Base-by-base conservation (phyloP, 2,113 vertebrate species). In the Choloepus hoffmanni region DNA sequence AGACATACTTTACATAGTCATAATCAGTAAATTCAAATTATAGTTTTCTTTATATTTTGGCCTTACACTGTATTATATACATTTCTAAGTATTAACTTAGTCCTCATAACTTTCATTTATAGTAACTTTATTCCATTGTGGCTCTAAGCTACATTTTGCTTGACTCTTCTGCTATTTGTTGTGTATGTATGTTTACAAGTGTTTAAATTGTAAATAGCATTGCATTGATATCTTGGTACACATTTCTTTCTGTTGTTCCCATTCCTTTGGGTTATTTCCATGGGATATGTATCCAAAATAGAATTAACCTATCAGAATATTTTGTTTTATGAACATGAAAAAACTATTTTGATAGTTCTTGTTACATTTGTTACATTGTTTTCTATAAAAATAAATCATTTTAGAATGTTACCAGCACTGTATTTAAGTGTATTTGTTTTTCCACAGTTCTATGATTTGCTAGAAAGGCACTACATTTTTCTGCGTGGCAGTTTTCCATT, bases 271-370 rank as follows among this genome's bases (percentile, higher is more conserved):
- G 55, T 24, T 55, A 83, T 63, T 94, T 92, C 60, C 36, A n/a
- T 63, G 43, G 33, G 36, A 24, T 83, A 10, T 70, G 13, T 85
- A n/a, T 15, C 13, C 43, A 65, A 84, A 85, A 45, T 76, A 90
- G 55, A 89, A 53, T 73, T 63, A 92, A 40, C 36, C 23, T 10
- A 26, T 53, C 53, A 90, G 58, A 68, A 55, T 92, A 62, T 48
- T 68, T 96, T 88, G 55, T 60, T 72, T 96, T 86, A 73, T 60
- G 55, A 92, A 60, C 18, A 58, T 67, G n/a, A 63, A 74, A 74
- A 6, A 85, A 33, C 7, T 65, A 28, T 83, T 74, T 72, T 60
- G 10, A 36, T 81, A 50, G 26, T 58, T 83, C 70, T 82, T 77
- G 5, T 82, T 93, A 45, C 43, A 55, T 33, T 91, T 85, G 43